A percentile compares a stretch with the other conserved stretches of the same genome.
Evolutionary conservation across 2,113 vertebrate species (phyloP).

Genomic region (Mormyrus iriodes): DNA sequence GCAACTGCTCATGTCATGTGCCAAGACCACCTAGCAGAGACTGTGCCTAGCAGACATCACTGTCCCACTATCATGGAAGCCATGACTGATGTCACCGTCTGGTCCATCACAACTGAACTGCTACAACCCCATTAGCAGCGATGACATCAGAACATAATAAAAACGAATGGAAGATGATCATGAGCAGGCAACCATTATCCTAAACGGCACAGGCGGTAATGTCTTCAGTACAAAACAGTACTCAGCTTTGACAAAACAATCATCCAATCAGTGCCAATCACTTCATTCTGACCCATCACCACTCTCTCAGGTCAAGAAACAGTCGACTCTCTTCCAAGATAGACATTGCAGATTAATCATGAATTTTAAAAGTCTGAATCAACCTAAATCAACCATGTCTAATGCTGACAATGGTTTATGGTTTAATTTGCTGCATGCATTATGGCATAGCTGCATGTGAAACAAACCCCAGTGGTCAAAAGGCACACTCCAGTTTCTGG

Average conservation of each 20-base stretch:
- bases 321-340: not conserved
- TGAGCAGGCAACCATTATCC: not conserved
- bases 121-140: not conserved
- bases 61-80: not conserved
- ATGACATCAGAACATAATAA: not conserved
- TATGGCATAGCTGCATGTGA: not conserved
- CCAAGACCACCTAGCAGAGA: not conserved
- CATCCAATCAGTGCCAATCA: not conserved
- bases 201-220: not conserved
- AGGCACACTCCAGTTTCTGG: not conserved
- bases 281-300: not conserved
- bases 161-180: not conserved
- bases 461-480: not conserved
- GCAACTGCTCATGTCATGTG: not conserved
- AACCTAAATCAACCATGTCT: not conserved
- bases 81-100: not conserved
- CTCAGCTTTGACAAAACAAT: not conserved
- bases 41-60: not conserved
- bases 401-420: not conserved
- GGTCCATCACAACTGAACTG: not conserved
- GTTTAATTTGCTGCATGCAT: not conserved
- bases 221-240: not conserved
- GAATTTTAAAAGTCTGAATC: not conserved
- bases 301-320: not conserved
- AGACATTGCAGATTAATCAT: not conserved